Conservation (phyloP, 2,888 invertebrate species). For the Rhogogaster chlorosoma region DNA sequence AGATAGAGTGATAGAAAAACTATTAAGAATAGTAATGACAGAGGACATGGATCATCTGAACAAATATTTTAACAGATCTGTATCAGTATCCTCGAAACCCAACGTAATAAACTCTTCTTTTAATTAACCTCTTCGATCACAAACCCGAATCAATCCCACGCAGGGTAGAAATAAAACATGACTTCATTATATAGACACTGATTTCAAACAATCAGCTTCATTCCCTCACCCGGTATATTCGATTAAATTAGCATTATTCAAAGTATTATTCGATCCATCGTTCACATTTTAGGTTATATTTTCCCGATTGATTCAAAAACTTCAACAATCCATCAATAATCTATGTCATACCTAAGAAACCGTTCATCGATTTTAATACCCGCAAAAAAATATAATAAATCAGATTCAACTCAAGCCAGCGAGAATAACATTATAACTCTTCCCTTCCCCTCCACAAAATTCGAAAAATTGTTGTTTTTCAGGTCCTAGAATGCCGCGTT, state of each 20-base stretch:
- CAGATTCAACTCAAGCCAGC: not conserved
- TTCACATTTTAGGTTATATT: not conserved
- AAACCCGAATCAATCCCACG: not conserved
- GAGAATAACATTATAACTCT: not conserved
- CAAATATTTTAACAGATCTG: constrained; percentile 62
- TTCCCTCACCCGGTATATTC: not conserved
- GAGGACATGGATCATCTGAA: constrained; percentile 64
- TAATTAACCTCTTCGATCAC: not conserved
- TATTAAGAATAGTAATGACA: constrained; percentile 60
- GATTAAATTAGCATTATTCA: not conserved
- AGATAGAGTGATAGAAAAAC: not conserved
- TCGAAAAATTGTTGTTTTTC: constrained; percentile 32
- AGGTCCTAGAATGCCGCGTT: constrained; percentile 80
- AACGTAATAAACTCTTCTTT: constrained; percentile 59
- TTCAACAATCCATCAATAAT: not conserved
- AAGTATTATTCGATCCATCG: not conserved
- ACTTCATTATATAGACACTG: not conserved
- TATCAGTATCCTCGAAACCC: constrained; percentile 59
- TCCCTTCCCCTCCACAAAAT: not conserved
- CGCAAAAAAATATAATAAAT: not conserved
- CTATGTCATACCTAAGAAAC: not conserved
- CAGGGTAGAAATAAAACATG: not conserved
- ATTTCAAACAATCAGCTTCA: not conserved
- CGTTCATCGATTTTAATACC: not conserved
- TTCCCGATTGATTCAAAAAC: not conserved